A percentile compares a stretch with the other conserved stretches of the same genome.
phyloP scores from a whole-genome alignment of 2,888 invertebrate species.

The Brachypalpus laphriformis region DNA sequence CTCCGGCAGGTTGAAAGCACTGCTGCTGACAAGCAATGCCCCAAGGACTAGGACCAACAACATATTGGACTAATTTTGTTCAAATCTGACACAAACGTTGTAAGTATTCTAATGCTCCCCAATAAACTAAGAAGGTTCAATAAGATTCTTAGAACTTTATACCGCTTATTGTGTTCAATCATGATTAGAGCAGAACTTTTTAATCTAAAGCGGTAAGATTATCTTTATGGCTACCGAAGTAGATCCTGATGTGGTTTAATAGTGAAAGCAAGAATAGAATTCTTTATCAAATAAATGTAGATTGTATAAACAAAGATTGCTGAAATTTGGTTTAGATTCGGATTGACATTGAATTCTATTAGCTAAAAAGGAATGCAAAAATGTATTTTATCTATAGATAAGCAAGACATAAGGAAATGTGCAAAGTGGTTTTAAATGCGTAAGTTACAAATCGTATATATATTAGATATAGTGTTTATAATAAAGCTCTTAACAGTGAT shows the following conservation, averaged over 20 bases:
- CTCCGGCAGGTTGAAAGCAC: constrained; percentile 76
- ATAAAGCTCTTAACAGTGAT: background rate
- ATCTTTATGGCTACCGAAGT: constrained; percentile 28
- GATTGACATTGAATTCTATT: background rate
- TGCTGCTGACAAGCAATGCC: constrained; percentile 52
- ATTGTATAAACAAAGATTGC: background rate
- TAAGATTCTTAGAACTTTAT: constrained; percentile 29
- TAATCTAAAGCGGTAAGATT: constrained; percentile 15
- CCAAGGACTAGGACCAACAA: constrained; percentile 59
- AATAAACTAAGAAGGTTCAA: constrained; percentile 8
- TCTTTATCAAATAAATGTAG: background rate
- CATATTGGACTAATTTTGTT: constrained; percentile 23
- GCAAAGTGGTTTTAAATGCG: background rate
- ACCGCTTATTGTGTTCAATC: background rate
- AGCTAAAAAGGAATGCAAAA: constrained; percentile 2
- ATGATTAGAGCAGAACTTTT: background rate
- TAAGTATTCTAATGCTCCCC: background rate
- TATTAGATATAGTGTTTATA: background rate
- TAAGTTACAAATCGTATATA: background rate
- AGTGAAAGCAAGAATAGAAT: background rate
- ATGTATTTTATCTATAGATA: background rate
- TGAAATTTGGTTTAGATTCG: background rate
- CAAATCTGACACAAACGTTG: background rate
- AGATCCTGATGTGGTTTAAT: background rate
- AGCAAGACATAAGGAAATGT: background rate